A percentile compares a stretch with the other conserved stretches of the same genome.
These are phyloP conservation scores for Cataglyphis hispanica DNA, from an alignment of 1,140 invertebrate species.

Conservation along the genomic window DNA sequence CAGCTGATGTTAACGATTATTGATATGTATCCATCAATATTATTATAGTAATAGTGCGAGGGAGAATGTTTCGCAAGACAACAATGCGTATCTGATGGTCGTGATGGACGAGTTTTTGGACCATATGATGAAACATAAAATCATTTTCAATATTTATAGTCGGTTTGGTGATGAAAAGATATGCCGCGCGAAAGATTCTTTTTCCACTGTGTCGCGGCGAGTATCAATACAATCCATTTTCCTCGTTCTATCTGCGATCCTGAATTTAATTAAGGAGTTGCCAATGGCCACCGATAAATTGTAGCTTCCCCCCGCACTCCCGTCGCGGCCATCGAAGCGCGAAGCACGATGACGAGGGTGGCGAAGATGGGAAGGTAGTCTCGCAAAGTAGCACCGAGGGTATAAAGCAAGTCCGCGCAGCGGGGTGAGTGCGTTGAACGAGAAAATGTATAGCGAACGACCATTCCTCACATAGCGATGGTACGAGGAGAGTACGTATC, in stretches of 20 bases:
- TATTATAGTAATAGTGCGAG: conserved; percentile 2
- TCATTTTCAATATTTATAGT: not conserved
- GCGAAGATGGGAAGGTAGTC: conserved; percentile 59
- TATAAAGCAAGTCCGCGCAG: conserved; percentile 30
- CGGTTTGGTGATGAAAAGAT: not conserved
- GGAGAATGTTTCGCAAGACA: not conserved
- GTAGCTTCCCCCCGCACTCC: conserved; percentile 14
- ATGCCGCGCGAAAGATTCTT: conserved; percentile 23
- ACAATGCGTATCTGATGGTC: conserved; percentile 21
- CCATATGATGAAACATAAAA: not conserved
- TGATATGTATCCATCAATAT: conserved; percentile 31
- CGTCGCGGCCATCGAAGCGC: conserved; percentile 31
- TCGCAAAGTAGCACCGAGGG: conserved; percentile 26
- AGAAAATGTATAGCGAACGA: conserved; percentile 75
- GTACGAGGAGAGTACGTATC: conserved; percentile 57
- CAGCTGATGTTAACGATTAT: conserved; percentile 50
- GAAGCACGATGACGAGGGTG: conserved; percentile 42
- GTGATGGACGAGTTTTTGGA: not conserved
- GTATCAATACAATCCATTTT: conserved; percentile 48
- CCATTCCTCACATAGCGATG: conserved; percentile 67
- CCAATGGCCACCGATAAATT: conserved; percentile 64
- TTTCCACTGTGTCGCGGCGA: conserved; percentile 12
- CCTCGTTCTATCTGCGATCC: conserved; percentile 47
- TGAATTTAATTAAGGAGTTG: conserved; percentile 64
- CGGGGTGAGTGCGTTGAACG: conserved; percentile 66